phyloP scores from a whole-genome alignment of 1,140 invertebrate species.

The Lordiphosa collinella region DNA sequence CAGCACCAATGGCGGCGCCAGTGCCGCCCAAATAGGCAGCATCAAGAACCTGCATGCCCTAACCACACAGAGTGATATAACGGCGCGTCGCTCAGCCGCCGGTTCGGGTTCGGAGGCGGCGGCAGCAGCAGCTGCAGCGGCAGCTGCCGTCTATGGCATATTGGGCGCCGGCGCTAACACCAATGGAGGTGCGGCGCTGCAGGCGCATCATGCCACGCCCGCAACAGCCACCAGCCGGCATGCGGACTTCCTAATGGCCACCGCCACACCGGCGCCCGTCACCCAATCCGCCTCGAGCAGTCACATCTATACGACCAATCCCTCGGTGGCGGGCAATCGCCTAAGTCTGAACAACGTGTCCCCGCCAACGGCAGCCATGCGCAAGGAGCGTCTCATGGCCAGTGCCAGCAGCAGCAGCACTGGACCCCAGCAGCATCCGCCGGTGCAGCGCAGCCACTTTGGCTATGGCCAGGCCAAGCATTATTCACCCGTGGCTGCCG shows the following conservation, averaged over 20 bases:
- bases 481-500: slow-evolving; percentile 59
- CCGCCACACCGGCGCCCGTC: slow-evolving; percentile 53
- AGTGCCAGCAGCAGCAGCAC: slow-evolving; percentile 22
- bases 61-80: slow-evolving; percentile 66
- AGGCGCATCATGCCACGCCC: slow-evolving; percentile 62
- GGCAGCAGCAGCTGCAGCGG: slow-evolving; percentile 31
- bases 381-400: slow-evolving; percentile 53
- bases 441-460: slow-evolving; percentile 63
- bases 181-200: slow-evolving; percentile 37
- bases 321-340: slow-evolving; percentile 35
- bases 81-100: slow-evolving; percentile 20
- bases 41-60: slow-evolving; percentile 64
- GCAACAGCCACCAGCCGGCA: slow-evolving; percentile 61
- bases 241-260: slow-evolving; percentile 60
- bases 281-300: slow-evolving; percentile 53
- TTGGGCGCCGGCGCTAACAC: slow-evolving; percentile 34
- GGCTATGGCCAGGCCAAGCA: slow-evolving; percentile 65
- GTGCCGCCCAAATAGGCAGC: slow-evolving; percentile 57
- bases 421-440: slow-evolving; percentile 66
- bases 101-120: slow-evolving; percentile 1
- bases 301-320: slow-evolving; percentile 62
- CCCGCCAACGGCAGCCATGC: slow-evolving; percentile 62
- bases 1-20: slow-evolving; percentile 38
- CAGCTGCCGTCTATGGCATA: slow-evolving; percentile 55
- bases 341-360: slow-evolving; percentile 64